Base-by-base conservation (phyloP, 2,113 vertebrate species). In the Typhlomys cinereus region DNA sequence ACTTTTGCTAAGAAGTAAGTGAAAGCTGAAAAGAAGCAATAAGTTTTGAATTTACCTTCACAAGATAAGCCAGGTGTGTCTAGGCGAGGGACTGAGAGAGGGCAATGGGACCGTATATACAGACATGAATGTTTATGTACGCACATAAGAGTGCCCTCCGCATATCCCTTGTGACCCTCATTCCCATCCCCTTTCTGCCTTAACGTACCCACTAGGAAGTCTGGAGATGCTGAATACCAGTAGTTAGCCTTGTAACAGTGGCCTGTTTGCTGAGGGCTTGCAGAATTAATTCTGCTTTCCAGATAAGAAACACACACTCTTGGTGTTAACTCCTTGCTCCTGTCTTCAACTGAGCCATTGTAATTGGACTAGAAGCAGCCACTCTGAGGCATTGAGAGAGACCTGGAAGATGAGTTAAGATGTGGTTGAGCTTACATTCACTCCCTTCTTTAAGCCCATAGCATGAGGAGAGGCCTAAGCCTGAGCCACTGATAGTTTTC, bases 401-500 rank as follows among this genome's bases (percentile, higher is more conserved):
- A 79, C 18, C 39, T 23, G 14, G 31, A 71, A 44, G 57, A 69
- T 50, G 27, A 44, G 14, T 52, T 25, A 50, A 71, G 7, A 41
- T 87, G 25, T 36, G 31, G 41, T 66, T 78, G 36, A 89, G 12
- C 85, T 34, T 23, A 25, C 18, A n/a, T 7, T 50, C 52, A 6
- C 83, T 66, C 17, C 39, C 48, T 48, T 5, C 46, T 62, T 78
- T 17, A 64, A 3, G 57, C 29, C 34, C 64, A 18, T 87, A 62
- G 54, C 1, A 7, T 52, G 52, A 79, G 74, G 59, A 82, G 76
- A 84, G 69, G 67, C 7, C 80, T 67, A 89, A 31, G 9, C 50
- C 61, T 74, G 50, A 46, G 48, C n/a, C 61, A 18, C 57, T 59
- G 10, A 66, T 67, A 54, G 59, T 90, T 96, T 92, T 66, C 74